These are phyloP conservation scores for Hirtodrosophila confusa DNA, from an alignment of 2,888 invertebrate genomes.

Conservation along the genomic window DNA sequence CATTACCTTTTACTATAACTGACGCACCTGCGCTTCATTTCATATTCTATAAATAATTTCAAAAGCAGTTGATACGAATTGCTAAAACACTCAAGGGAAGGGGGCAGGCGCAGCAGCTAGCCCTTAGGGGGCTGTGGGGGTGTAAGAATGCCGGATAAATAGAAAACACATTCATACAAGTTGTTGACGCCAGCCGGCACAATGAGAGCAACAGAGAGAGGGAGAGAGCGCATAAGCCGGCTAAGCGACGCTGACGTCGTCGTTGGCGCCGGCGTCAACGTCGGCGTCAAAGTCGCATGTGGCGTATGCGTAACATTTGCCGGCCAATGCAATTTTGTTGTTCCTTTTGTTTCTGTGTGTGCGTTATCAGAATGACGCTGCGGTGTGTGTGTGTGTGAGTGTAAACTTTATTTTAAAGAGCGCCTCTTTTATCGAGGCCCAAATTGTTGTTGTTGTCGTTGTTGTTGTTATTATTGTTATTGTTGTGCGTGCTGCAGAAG, in stretches of 20 bases:
- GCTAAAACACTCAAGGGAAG: slow-evolving; percentile 34
- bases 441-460: slow-evolving; percentile 21
- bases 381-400: not conserved
- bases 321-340: slow-evolving; percentile 26
- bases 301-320: slow-evolving; percentile 64
- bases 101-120: not conserved
- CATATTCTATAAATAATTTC: slow-evolving; percentile 78
- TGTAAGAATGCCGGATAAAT: slow-evolving; percentile 54
- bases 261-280: slow-evolving; percentile 13
- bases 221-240: slow-evolving; percentile 28
- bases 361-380: slow-evolving; percentile 33
- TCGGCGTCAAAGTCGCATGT: slow-evolving; percentile 34
- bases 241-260: slow-evolving; percentile 14
- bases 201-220: not conserved
- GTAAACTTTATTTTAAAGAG: slow-evolving; percentile 48
- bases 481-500: slow-evolving; percentile 5
- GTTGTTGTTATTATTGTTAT: slow-evolving; percentile 13
- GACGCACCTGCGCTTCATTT: slow-evolving; percentile 61
- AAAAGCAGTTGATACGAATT: slow-evolving; percentile 70
- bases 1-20: slow-evolving; percentile 40
- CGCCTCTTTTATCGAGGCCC: slow-evolving; percentile 34
- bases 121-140: not conserved
- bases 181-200: slow-evolving; percentile 61
- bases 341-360: slow-evolving; percentile 2
- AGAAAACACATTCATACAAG: slow-evolving; percentile 77